Percentiles rank a stretch among this genome's conserved stretches.
Evolutionary conservation across 2,113 vertebrate species (phyloP).

Genomic region (Odocoileus virginianus): DNA sequence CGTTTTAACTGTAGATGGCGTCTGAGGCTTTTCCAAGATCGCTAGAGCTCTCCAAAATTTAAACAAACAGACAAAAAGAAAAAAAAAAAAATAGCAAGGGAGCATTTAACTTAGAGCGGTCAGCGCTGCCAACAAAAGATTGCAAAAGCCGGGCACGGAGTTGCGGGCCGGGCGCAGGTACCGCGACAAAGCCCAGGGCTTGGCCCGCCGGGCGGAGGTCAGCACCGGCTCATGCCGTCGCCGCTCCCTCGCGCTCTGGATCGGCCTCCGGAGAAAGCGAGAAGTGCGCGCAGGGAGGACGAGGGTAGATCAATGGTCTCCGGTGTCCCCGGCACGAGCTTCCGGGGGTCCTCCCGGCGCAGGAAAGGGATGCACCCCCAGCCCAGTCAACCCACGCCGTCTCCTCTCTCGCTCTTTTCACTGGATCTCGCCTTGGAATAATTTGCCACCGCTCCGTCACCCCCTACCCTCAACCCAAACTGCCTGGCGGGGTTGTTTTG

Average conservation of each 20-base stretch:
- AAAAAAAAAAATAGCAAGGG: slow-evolving; percentile 36
- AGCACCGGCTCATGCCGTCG: slow-evolving; percentile 15
- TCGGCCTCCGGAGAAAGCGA: background rate
- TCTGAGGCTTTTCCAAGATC: slow-evolving; percentile 69
- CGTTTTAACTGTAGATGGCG: slow-evolving; percentile 74
- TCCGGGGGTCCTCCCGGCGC: background rate
- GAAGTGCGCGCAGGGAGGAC: background rate
- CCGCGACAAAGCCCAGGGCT: slow-evolving; percentile 32
- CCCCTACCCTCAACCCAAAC: background rate
- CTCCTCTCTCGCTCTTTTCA: background rate
- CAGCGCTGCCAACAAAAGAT: slow-evolving; percentile 59
- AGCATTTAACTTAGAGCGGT: slow-evolving; percentile 60
- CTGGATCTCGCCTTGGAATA: slow-evolving; percentile 2
- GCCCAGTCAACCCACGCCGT: background rate
- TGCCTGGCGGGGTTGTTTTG: background rate
- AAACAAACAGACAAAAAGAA: slow-evolving; percentile 30
- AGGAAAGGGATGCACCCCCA: background rate
- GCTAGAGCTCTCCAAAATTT: slow-evolving; percentile 50
- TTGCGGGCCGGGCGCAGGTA: slow-evolving; percentile 17
- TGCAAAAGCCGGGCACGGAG: background rate
- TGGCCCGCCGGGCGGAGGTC: slow-evolving; percentile 6
- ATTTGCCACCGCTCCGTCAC: slow-evolving; percentile 16
- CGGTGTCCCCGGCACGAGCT: background rate
- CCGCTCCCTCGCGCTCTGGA: background rate
- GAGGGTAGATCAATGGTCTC: background rate